These are phyloP conservation scores for Nesogale talazaci DNA, from an alignment of 2,113 vertebrate species.

Conservation along the genomic window DNA sequence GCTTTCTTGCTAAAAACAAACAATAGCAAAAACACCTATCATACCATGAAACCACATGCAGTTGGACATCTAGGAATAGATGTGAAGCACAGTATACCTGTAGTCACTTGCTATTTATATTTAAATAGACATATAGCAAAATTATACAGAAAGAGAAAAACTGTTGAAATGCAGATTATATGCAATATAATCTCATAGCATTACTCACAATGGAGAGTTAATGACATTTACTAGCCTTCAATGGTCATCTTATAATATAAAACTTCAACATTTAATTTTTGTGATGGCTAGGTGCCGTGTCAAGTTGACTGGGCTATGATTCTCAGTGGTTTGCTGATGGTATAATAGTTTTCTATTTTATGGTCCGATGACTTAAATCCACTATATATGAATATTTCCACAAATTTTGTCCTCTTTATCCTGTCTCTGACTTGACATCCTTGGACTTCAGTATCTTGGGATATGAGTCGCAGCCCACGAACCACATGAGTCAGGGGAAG, in stretches of 20 bases:
- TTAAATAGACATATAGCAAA: not conserved
- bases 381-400: not conserved
- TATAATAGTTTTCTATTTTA: not conserved
- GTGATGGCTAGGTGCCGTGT: not conserved
- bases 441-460: not conserved
- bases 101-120: not conserved
- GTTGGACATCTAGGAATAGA: too few relatives aligned
- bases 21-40: too few relatives aligned
- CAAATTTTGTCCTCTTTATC: not conserved
- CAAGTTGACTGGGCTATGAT: not conserved
- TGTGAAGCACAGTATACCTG: too few relatives aligned
- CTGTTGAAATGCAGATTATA: constrained; percentile 35
- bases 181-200: not conserved
- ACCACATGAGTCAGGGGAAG: too few relatives aligned
- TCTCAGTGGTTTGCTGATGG: not conserved
- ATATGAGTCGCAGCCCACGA: not conserved
- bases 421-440: not conserved
- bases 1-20: too few relatives aligned
- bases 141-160: not conserved
- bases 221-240: constrained; percentile 5
- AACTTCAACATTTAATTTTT: not conserved
- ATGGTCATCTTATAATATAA: not conserved
- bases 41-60: too few relatives aligned
- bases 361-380: not conserved
- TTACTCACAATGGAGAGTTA: not conserved